phyloP scores from a whole-genome alignment of 1,140 invertebrate genomes.

The Drosophila insularis region DNA sequence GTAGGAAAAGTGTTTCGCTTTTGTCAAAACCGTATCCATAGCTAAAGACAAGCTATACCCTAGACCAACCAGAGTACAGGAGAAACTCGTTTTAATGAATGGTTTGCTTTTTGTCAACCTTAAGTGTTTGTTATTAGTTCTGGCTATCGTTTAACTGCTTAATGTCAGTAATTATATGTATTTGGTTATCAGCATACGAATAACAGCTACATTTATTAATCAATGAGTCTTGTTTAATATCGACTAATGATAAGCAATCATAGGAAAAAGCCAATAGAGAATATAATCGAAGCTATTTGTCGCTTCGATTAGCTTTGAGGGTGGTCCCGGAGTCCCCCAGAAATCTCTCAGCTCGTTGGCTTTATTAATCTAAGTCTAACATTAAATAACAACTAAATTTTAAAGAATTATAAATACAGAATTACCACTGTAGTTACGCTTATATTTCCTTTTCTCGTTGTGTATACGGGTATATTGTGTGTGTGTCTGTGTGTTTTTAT shows the following conservation, averaged over 20 bases:
- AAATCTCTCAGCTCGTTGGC: no score
- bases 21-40: not conserved
- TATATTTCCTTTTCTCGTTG: not conserved
- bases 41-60: not conserved
- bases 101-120: not conserved
- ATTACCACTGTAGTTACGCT: not conserved
- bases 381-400: no score
- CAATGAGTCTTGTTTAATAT: not conserved
- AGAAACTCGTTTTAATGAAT: not conserved
- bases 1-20: slow-evolving; percentile 8
- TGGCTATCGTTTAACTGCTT: not conserved
- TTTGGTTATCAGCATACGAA: no score
- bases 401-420: not conserved
- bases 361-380: no score
- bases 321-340: no score
- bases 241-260: not conserved
- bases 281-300: no score
- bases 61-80: not conserved
- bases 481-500: not conserved
- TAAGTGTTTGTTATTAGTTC: not conserved
- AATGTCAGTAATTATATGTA: no score
- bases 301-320: not conserved
- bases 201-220: not conserved
- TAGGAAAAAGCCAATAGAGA: not conserved
- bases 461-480: no score